Base-by-base conservation (phyloP, 2,113 vertebrate species). In the Anhinga rufa region DNA sequence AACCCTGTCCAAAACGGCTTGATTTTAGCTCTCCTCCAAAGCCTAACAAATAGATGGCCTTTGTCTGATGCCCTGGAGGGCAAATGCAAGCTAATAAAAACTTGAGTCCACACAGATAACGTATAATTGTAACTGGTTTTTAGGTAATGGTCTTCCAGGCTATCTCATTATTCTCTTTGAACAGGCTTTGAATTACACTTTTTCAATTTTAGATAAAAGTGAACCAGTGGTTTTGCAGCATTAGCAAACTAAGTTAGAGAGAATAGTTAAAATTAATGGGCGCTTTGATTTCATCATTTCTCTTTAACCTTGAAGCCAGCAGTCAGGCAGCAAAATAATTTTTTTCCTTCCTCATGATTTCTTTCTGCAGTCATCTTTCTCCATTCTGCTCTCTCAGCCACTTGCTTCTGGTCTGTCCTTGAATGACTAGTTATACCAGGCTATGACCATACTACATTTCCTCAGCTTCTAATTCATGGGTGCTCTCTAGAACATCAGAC, bases 151-250 rank as follows among this genome's bases (percentile, higher is more conserved):
- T 86, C 83, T 95, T 89, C 48, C 69, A 89, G 86, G 70, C 80
- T 93, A 86, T 88, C 90, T 96, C 86, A 88, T 95, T 94, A 93
- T 89, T 95, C 88, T 61, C 80, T 97, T 96, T 93, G 86, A 95
- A 82, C 80, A 86, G 86, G 77, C 72, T 96, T 96, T 93, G 96
- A 96, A 93, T 94, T 90, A 94, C 17, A 0, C 34, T 82, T 94
- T 88, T 83, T 86, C 85, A 88, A 26, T 92, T 96, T 92, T 61
- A 95, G 92, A 88, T 97, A 92, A 97, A 93, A 91, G 69, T 48
- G 60, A 88, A 78, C 60, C 68, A 71, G 29, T 60, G 51, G 68
- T 32, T 86, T 91, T 92, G 61, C 88, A 94, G 65, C 92, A 86
- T 95, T 94, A 96, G 82, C 86, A 97, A 95, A 93, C 72, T 65